Evolutionary conservation across 1,140 invertebrate species (phyloP), one percentile per base, ranked within the genome.

Genomic region (Drosophila persimilis): DNA sequence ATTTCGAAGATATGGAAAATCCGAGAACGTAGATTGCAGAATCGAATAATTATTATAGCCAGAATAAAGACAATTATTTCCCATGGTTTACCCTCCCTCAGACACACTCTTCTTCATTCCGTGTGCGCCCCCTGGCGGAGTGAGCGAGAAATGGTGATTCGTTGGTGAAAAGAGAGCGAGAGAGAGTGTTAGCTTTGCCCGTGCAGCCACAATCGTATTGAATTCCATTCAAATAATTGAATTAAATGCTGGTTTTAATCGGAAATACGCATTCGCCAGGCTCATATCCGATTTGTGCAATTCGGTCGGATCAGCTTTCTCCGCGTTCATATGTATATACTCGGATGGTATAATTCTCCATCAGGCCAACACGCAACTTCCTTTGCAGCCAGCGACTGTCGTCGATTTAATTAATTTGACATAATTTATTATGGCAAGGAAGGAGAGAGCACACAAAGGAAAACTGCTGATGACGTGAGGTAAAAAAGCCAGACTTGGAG

Each of bases 341-440:
- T 24, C 50, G 22, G 15, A 61, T 60, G 24, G 22, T 22, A 26
- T 53, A 24, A 39, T 46, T 63, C 20, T 13, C 43, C 65, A 45
- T 67, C 65, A 57, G 60, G 58, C 61, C 50, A 60, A 74, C 73
- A 75, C 60, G 55, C 71, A 54, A 46, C 51, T 75, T 75, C 29
- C 71, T 67, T 75, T 67, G 57, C 63, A 63, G 71, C 50, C 65
- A 45, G 45, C 26, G 48, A 55, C 66, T 63, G 58, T 85, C 66
- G 69, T 67, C 83, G 62, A 86, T 88, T 88, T 72, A 86, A 88
- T 86, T 86, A 86, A 86, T 86, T 86, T 81, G 83, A 81, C 83
- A 81, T 86, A 78, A 86, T 86, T 81, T 88, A 81, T 88, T 81
- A 78, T 81, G 81, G 64, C 73, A 65, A 86, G 80, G 80, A 73